These are phyloP conservation scores for Adineta ricciae DNA, from an alignment of 2,888 invertebrate genomes.

Conservation along the genomic window DNA sequence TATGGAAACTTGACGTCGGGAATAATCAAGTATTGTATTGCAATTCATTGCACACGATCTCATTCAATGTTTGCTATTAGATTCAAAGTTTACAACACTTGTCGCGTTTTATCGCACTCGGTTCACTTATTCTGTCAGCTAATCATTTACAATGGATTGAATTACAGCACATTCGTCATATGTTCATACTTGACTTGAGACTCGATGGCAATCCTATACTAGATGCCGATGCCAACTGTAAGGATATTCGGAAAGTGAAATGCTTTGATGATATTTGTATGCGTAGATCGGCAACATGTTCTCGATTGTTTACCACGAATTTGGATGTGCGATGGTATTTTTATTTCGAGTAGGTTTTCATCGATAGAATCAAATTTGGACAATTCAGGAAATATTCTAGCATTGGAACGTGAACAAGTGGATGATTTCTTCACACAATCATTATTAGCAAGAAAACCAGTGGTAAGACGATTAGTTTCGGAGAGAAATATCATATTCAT, in stretches of 20 bases:
- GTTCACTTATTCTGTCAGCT: slow-evolving; percentile 43
- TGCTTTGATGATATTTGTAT: too few species aligned
- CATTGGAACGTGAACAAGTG: neutral
- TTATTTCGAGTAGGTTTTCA: slow-evolving; percentile 42
- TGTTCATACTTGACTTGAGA: slow-evolving; percentile 45
- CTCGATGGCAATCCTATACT: slow-evolving; percentile 45
- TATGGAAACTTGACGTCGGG: slow-evolving; percentile 17
- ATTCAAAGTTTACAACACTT: slow-evolving; percentile 43
- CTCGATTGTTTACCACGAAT: slow-evolving; percentile 47
- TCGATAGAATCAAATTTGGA: neutral
- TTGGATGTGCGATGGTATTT: slow-evolving; percentile 48
- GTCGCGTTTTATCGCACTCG: slow-evolving; percentile 43
- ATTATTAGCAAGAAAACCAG: neutral
- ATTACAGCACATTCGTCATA: slow-evolving; percentile 43
- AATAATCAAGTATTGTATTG: neutral
- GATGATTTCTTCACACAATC: slow-evolving; percentile 7
- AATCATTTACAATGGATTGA: slow-evolving; percentile 46
- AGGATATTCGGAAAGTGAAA: neutral
- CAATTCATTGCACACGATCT: neutral
- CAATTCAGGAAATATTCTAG: neutral
- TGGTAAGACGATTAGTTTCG: neutral
- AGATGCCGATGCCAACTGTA: slow-evolving; percentile 47
- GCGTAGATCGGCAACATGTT: slow-evolving; percentile 48
- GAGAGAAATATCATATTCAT: neutral
- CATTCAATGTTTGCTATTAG: slow-evolving; percentile 37